These are phyloP conservation scores for Hirtodrosophila histrioides DNA, from an alignment of 2,888 invertebrate species.

Conservation along the genomic window DNA sequence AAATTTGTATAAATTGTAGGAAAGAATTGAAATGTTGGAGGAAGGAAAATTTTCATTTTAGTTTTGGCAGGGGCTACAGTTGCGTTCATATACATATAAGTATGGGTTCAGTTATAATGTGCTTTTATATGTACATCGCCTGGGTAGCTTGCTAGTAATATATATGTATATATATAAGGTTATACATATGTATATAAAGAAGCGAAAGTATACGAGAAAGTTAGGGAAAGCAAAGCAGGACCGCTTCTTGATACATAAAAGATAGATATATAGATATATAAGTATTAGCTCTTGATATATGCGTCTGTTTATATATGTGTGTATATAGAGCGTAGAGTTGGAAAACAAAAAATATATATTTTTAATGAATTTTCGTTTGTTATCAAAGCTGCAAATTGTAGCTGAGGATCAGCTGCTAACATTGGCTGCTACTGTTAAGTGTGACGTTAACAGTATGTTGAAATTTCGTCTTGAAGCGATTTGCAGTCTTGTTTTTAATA, in stretches of 20 bases:
- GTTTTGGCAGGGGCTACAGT: conserved; percentile 73
- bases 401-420: not conserved
- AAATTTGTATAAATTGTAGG: conserved; percentile 11
- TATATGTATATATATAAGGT: conserved; percentile 49
- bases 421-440: not conserved
- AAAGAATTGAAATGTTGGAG: conserved; percentile 13
- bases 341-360: conserved; percentile 11
- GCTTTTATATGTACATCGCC: conserved; percentile 74
- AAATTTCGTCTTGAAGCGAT: too few relatives aligned
- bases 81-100: conserved; percentile 63
- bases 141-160: conserved; percentile 81
- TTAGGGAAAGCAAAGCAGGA: conserved; percentile 27
- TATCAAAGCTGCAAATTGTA: too few relatives aligned
- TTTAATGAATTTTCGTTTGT: conserved; percentile 2
- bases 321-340: conserved; percentile 33
- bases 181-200: conserved; percentile 44
- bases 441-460: not conserved
- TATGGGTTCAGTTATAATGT: conserved; percentile 59
- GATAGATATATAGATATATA: conserved; percentile 23
- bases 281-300: conserved; percentile 39
- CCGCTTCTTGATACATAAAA: conserved; percentile 44
- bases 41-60: conserved; percentile 18
- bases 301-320: conserved; percentile 29
- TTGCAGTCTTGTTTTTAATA: too few relatives aligned
- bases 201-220: conserved; percentile 44